Percentiles rank a stretch among this genome's conserved stretches.
Evolutionary conservation across 2,888 invertebrate species (phyloP).

Genomic region (Campopleginae sp.): DNA sequence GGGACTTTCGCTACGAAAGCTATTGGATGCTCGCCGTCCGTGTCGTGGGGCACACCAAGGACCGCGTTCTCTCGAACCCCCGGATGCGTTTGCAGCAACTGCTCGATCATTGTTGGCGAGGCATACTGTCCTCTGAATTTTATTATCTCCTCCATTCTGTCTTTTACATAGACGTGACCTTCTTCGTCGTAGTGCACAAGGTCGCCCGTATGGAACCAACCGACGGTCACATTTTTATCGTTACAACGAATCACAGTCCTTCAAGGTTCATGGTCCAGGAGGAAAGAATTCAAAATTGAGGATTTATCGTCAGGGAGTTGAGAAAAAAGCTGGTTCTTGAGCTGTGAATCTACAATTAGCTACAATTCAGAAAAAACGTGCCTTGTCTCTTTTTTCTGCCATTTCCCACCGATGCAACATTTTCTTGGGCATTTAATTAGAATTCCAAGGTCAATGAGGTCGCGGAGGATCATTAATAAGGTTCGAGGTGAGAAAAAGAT

Average conservation of each 20-base stretch:
- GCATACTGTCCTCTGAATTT: constrained; percentile 79
- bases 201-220: constrained; percentile 80
- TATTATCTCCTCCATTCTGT: constrained; percentile 79
- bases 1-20: constrained; percentile 75
- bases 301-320: too few relatives aligned
- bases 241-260: too few relatives aligned
- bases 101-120: constrained; percentile 78
- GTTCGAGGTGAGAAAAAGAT: not conserved
- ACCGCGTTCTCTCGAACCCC: constrained; percentile 79
- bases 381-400: too few relatives aligned
- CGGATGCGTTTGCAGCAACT: constrained; percentile 73
- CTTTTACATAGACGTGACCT: constrained; percentile 77
- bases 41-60: constrained; percentile 74
- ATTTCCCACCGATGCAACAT: not conserved
- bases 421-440: not conserved
- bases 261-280: too few relatives aligned
- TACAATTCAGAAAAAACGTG: too few relatives aligned
- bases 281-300: too few relatives aligned
- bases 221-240: constrained; percentile 39
- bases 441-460: not conserved
- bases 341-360: too few relatives aligned
- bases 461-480: not conserved
- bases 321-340: too few relatives aligned
- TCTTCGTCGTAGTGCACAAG: constrained; percentile 76
- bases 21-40: constrained; percentile 77